A percentile compares a stretch with the other conserved stretches of the same genome.
These are phyloP conservation scores for Araneus ventricosus DNA, from an alignment of 1,140 invertebrate genomes.

Conservation along the genomic window DNA sequence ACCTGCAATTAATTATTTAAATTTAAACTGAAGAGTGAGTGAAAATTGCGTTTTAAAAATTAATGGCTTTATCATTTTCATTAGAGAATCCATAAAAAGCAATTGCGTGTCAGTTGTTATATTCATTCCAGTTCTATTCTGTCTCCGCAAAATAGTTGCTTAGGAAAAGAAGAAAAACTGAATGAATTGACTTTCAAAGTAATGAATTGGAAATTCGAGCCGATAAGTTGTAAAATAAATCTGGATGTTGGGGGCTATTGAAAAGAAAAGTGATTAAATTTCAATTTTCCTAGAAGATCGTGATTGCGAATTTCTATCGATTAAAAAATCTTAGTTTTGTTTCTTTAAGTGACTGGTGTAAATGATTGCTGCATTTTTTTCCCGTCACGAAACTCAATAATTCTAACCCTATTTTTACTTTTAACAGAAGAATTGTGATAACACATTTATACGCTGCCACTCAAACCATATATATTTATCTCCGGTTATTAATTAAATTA, in stretches of 20 bases:
- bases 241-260: neutral
- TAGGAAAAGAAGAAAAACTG: neutral
- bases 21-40: neutral
- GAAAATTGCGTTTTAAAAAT: neutral
- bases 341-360: neutral
- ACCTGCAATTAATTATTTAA: too few relatives aligned
- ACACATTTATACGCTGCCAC: too few relatives aligned
- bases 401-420: too few relatives aligned
- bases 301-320: neutral
- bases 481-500: too few relatives aligned
- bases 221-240: conserved; percentile 22
- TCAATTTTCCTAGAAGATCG: neutral
- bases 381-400: too few relatives aligned
- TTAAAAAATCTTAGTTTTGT: neutral
- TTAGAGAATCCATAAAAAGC: conserved; percentile 12
- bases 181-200: neutral
- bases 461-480: too few relatives aligned
- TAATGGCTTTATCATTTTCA: neutral
- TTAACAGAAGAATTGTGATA: too few relatives aligned
- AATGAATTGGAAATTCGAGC: conserved; percentile 3
- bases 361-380: neutral
- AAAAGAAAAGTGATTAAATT: neutral
- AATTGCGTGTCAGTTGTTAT: neutral
- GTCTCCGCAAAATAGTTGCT: neutral
- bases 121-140: neutral